phyloP scores from a whole-genome alignment of 2,113 vertebrate genomes.

The Aleadryas rufinucha region DNA sequence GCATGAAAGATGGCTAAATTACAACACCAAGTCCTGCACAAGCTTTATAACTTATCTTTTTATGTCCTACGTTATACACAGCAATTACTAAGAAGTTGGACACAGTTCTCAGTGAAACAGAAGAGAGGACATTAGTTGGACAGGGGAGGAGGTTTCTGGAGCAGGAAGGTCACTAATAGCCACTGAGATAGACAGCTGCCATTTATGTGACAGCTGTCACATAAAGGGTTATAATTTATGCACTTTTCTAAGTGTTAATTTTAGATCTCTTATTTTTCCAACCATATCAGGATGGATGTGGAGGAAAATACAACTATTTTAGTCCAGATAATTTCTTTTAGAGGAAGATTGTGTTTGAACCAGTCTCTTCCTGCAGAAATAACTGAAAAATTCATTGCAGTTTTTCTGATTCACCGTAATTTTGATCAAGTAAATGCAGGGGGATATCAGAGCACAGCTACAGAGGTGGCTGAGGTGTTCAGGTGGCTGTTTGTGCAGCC shows the following conservation, averaged over 20 bases:
- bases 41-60: conserved; percentile 1
- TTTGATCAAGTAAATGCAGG: background rate
- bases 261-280: background rate
- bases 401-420: background rate
- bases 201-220: too few relatives aligned
- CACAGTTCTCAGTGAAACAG: background rate
- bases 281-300: background rate
- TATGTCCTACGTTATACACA: background rate
- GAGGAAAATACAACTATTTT: background rate
- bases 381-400: background rate
- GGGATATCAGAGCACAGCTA: background rate
- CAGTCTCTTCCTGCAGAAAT: background rate
- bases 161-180: background rate
- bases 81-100: background rate
- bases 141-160: background rate
- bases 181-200: background rate
- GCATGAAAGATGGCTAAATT: conserved; percentile 24
- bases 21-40: conserved; percentile 38
- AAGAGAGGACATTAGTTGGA: background rate
- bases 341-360: background rate
- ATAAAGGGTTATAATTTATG: background rate
- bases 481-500: background rate
- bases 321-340: background rate
- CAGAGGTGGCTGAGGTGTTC: background rate
- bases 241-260: background rate